These are phyloP conservation scores for Drosophila hydei DNA, from an alignment of 1,140 invertebrate species.

Conservation along the genomic window DNA sequence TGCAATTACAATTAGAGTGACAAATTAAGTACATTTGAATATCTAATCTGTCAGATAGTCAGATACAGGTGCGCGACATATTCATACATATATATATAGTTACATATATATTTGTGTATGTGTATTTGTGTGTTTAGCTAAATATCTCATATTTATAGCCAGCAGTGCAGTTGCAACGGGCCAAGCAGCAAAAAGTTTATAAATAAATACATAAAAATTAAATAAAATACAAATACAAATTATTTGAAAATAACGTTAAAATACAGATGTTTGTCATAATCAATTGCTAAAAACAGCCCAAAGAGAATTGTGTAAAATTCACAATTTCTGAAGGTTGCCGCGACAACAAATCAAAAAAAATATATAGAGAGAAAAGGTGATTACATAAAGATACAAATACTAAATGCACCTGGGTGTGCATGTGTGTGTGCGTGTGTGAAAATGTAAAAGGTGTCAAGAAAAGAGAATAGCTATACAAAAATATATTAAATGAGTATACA, in stretches of 20 bases:
- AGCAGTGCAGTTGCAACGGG: conserved; percentile 36
- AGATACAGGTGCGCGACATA: conserved; percentile 7
- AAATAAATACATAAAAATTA: conserved; percentile 44
- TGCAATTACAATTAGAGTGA: conserved; percentile 2
- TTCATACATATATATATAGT: neutral
- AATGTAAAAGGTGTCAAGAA: conserved; percentile 41
- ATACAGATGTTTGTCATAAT: conserved; percentile 78
- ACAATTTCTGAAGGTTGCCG: conserved; percentile 50
- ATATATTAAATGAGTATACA: neutral
- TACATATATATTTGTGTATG: neutral
- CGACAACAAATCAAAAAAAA: conserved; percentile 38
- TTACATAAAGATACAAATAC: conserved; percentile 65
- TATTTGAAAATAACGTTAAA: conserved; percentile 45
- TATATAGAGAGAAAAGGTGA: conserved; percentile 51
- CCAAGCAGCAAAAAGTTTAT: conserved; percentile 37
- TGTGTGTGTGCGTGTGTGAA: conserved; percentile 27
- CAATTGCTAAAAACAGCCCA: conserved; percentile 51
- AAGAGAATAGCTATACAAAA: conserved; percentile 10
- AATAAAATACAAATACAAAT: conserved; percentile 21
- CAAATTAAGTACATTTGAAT: conserved; percentile 11
- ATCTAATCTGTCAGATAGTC: conserved; percentile 13
- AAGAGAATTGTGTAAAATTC: conserved; percentile 44
- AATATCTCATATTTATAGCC: conserved; percentile 31
- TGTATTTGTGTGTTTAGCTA: conserved; percentile 10
- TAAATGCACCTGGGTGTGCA: conserved; percentile 3